A percentile compares a stretch with the other conserved stretches of the same genome.
These are phyloP conservation scores for Metellina segmentata DNA, from an alignment of 2,888 invertebrate species.

Conservation along the genomic window DNA sequence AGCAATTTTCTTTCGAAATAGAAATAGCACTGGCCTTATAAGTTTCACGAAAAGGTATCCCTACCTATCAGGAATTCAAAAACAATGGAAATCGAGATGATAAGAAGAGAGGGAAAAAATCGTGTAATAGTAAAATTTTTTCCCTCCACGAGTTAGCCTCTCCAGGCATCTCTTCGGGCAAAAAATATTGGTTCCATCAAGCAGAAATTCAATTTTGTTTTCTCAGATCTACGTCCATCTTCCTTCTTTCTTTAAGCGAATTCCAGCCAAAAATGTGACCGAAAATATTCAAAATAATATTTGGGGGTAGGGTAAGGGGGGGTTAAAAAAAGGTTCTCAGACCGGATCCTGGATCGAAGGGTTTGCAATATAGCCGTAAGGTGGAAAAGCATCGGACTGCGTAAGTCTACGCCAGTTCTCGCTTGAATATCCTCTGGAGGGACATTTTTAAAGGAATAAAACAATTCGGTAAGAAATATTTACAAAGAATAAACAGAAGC, in stretches of 20 bases:
- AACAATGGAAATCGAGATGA: slow-evolving; percentile 68
- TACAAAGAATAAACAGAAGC: slow-evolving; percentile 69
- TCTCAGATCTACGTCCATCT: slow-evolving; percentile 60
- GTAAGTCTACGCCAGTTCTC: slow-evolving; percentile 43
- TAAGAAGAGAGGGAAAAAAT: slow-evolving; percentile 30
- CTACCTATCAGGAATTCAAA: slow-evolving; percentile 66
- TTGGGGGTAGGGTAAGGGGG: slow-evolving; percentile 33
- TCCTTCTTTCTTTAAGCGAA: slow-evolving; percentile 51
- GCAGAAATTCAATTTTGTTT: slow-evolving; percentile 76
- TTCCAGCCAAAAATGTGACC: slow-evolving; percentile 67
- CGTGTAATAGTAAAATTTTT: slow-evolving; percentile 25
- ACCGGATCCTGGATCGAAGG: neutral
- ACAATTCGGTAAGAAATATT: slow-evolving; percentile 73
- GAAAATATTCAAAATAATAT: slow-evolving; percentile 75
- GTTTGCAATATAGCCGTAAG: slow-evolving; percentile 66
- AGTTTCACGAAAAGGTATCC: slow-evolving; percentile 51
- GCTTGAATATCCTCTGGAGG: slow-evolving; percentile 67
- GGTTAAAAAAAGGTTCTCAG: slow-evolving; percentile 12
- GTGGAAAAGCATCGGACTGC: slow-evolving; percentile 47
- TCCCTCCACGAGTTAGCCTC: neutral
- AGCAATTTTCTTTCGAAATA: slow-evolving; percentile 48
- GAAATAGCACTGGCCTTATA: slow-evolving; percentile 15
- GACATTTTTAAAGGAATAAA: slow-evolving; percentile 74
- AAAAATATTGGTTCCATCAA: slow-evolving; percentile 72
- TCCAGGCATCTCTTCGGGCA: slow-evolving; percentile 33